Base-by-base conservation (phyloP, 1,140 invertebrate species). In the Colletes gigas region DNA sequence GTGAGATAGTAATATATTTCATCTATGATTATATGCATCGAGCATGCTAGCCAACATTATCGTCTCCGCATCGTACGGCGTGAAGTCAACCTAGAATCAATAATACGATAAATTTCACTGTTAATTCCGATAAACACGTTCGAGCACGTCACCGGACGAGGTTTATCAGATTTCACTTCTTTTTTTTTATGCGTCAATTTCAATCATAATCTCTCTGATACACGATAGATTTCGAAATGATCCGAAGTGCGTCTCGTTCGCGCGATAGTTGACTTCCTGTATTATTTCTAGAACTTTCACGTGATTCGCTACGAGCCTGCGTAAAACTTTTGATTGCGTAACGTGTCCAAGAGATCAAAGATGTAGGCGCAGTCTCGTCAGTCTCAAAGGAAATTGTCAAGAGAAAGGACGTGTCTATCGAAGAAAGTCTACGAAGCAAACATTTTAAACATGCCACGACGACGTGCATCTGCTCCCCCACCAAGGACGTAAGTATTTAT, bases 391-490 rank as follows among this genome's bases (percentile, higher is more conserved):
- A 75, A 52, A 15, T 10, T 50, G 39, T 2, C 0, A 3, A 44
- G 52, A 54, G 67, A 3, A 10, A 0, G 54, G 15, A 78, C 72
- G 78, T 69, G 17, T 60, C 8, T 14, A 19, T 30, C 66, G 3
- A 57, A 50, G 59, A 62, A 54, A 65, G 52, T 63, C 14, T 59
- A 59, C 7, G 67, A 57, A 55, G 69, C 5, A 77, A 83, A 83
- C 75, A 1, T 15, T 3, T 63, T 55, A 87, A 95, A 94, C 92
- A 97, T 97, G 96, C 95, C 96, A 92, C 95, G 96, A 93, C 94
- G 96, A 95, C 94, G 96, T 90, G 95, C 95, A 81, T 94, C 95
- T 52, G 95, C 94, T 89, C 95, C 96, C 85, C 95, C 96, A 72
- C 94, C 95, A 82, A 95, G 95, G 73, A 92, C 87, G 92, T 93